phyloP scores from a whole-genome alignment of 2,888 invertebrate species.

The Caenorhabditis japonica region DNA sequence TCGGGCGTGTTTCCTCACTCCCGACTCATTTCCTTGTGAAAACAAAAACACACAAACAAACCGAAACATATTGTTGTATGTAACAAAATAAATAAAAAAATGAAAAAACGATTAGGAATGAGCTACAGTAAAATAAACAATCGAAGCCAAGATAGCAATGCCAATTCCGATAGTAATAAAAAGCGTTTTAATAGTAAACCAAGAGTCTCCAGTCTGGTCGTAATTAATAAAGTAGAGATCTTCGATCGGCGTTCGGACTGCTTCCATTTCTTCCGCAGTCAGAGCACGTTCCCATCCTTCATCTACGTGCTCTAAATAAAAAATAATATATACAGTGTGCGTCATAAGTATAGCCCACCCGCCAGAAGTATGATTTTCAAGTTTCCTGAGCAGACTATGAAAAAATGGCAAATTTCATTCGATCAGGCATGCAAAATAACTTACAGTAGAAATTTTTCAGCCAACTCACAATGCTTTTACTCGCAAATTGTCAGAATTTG shows the following conservation, averaged over 20 bases:
- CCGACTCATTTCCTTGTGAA: too few relatives aligned
- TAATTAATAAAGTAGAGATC: slow-evolving; percentile 30
- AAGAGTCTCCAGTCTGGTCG: slow-evolving; percentile 27
- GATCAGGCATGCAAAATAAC: too few relatives aligned
- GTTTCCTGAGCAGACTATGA: too few relatives aligned
- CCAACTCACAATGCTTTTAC: too few relatives aligned
- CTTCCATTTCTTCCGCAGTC: slow-evolving; percentile 61
- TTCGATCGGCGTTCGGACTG: slow-evolving; percentile 57
- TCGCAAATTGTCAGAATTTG: too few relatives aligned
- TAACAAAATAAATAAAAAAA: neutral
- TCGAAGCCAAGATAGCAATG: slow-evolving; percentile 43
- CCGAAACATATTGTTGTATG: too few relatives aligned
- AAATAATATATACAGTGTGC: neutral
- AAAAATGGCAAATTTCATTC: neutral
- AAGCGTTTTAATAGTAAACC: slow-evolving; percentile 47
- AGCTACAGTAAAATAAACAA: slow-evolving; percentile 48
- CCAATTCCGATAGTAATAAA: slow-evolving; percentile 46
- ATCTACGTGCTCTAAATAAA: slow-evolving; percentile 61
- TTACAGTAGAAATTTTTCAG: too few relatives aligned
- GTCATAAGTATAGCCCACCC: too few relatives aligned
- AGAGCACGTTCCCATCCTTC: slow-evolving; percentile 65
- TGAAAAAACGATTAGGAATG: slow-evolving; percentile 28
- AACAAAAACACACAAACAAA: too few relatives aligned
- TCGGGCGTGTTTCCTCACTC: too few relatives aligned
- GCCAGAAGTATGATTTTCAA: too few relatives aligned